Evolutionary conservation across 2,888 invertebrate genomes (phyloP), one percentile per base, ranked within the genome.

Genomic region (Adineta ricciae): DNA sequence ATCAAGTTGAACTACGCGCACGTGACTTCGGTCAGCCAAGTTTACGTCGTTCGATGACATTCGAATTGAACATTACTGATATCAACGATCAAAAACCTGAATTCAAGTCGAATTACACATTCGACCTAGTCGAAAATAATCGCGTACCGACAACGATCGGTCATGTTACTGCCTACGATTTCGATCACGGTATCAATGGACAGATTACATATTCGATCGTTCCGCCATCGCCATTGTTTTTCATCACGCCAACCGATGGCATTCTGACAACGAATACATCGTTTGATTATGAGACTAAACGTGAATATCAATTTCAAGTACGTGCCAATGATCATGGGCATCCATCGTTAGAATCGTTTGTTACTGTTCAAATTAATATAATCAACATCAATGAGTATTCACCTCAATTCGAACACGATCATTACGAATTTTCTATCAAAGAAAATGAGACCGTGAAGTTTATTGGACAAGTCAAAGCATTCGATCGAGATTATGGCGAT

Each of bases 81-180:
- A 50, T 83, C 8, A 83, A 83, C 32, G 83, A 83, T 83, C 21
- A 83, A 49, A 32, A 32, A 83, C 83, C 83, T 27, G n/a, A 41
- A 32, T 83, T 83, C 50, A n/a, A 27, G 7, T 24, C 83, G 0
- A 83, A 50, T 49, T 50, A 83, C 32, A 36, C 49, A 49, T 50
- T 83, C 50, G 83, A 83, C 9, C n/a, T 83, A 83, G 24, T 41
- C 32, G 83, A 83, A 83, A 83, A 83, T 50, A 83, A 49, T 49
- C 83, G 50, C 14, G 27, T 83, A 49, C 50, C 50, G 19, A 83
- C 83, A 50, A 52, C 32, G 8, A 50, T 83, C 21, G 49, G 49
- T 11, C 83, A 83, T 50, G 11, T 83, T 5, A 24, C 27, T 83
- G 83, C 83, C 1, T 50, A 21, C 24, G 83, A 83, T 50, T 32